Conservation (phyloP, 2,113 vertebrate genomes). For the Theropithecus gelada region DNA sequence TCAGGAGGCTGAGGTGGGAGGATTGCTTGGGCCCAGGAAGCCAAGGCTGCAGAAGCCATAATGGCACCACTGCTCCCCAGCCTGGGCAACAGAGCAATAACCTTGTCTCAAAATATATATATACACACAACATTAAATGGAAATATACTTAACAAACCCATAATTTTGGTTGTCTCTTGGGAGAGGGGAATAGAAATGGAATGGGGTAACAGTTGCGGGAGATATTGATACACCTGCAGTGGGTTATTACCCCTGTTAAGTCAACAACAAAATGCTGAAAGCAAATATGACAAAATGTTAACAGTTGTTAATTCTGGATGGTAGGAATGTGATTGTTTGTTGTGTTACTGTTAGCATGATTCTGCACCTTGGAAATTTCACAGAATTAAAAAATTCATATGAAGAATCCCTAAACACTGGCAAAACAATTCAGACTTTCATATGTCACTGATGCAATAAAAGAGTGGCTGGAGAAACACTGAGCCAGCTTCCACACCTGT, state of each 20-base stretch:
- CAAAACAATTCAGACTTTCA: not conserved
- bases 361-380: not conserved
- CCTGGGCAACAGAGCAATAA: not conserved
- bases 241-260: not conserved
- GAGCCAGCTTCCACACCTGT: not conserved
- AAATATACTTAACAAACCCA: constrained; percentile 14
- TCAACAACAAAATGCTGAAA: not conserved
- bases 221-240: not conserved
- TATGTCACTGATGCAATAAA: not conserved
- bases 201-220: not conserved
- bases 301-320: not conserved
- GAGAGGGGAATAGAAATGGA: not conserved
- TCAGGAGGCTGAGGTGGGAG: not conserved
- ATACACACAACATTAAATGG: not conserved
- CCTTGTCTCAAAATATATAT: not conserved
- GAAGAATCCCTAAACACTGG: not conserved
- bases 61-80: not conserved
- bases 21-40: not conserved
- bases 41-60: not conserved
- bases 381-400: not conserved
- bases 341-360: not conserved
- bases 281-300: not conserved
- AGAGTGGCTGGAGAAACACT: not conserved
- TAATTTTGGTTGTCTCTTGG: not conserved
- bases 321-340: not conserved